Percentiles rank a stretch among this genome's conserved stretches.
Evolutionary conservation across 2,888 invertebrate genomes (phyloP).

Genomic region (Xanthorhoe spadicearia): DNA sequence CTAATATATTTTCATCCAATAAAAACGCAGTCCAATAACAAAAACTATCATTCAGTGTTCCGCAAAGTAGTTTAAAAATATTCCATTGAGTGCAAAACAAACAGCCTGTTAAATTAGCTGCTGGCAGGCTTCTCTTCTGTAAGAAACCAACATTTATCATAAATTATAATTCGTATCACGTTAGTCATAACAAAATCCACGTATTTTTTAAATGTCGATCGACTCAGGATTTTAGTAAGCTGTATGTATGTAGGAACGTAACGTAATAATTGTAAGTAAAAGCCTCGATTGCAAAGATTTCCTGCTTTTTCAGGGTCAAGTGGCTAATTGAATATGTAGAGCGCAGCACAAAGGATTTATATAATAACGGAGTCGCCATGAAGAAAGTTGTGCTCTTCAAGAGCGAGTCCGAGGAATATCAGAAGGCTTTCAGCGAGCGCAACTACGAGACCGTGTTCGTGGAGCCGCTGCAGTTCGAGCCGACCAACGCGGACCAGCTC

Average conservation of each 20-base stretch:
- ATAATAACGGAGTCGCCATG: slow-evolving; percentile 53
- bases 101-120: no score
- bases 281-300: slow-evolving; percentile 42
- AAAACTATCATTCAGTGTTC: no score
- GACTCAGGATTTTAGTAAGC: background rate
- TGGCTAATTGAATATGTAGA: slow-evolving; percentile 37
- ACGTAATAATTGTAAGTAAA: background rate
- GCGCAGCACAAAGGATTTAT: slow-evolving; percentile 33
- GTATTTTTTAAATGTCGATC: background rate
- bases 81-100: no score
- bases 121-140: no score
- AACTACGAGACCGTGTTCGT: slow-evolving; percentile 69
- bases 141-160: no score
- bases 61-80: no score
- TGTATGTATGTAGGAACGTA: slow-evolving; percentile 20
- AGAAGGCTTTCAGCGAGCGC: slow-evolving; percentile 61
- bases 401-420: slow-evolving; percentile 72
- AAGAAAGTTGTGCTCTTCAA: slow-evolving; percentile 75
- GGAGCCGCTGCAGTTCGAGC: slow-evolving; percentile 72
- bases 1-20: no score
- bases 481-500: slow-evolving; percentile 55
- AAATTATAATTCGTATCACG: no score
- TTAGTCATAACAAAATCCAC: background rate
- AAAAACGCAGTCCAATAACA: no score
- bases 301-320: slow-evolving; percentile 66